Conservation (phyloP, 2,888 invertebrate genomes). For the Latrodectus elegans region DNA sequence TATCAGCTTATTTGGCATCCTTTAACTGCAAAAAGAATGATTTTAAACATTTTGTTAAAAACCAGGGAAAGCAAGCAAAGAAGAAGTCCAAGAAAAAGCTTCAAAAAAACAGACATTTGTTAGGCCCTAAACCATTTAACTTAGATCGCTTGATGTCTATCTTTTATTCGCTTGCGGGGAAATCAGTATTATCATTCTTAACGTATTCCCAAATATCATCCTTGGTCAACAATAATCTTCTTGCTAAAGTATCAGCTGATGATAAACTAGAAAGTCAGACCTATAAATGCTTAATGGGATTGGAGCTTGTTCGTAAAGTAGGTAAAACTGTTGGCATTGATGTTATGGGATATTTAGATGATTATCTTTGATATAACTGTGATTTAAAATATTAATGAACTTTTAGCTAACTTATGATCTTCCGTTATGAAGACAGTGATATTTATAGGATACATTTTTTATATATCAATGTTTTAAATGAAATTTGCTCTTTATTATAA, state of each 20-base stretch:
- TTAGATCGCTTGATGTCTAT: constrained; percentile 89
- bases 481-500: too few species aligned
- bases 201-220: constrained; percentile 53
- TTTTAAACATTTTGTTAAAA: constrained; percentile 77
- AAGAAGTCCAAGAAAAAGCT: constrained; percentile 77
- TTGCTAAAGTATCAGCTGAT: constrained; percentile 43
- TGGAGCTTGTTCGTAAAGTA: constrained; percentile 47
- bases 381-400: too few species aligned
- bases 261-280: constrained; percentile 58
- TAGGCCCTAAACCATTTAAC: constrained; percentile 89
- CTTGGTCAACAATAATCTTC: constrained; percentile 33
- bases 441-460: too few species aligned
- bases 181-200: constrained; percentile 46
- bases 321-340: constrained; percentile 55
- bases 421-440: too few species aligned
- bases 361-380: constrained; percentile 30
- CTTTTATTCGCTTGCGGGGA: constrained; percentile 87
- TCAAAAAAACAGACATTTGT: constrained; percentile 77
- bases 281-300: constrained; percentile 51
- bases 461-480: too few species aligned
- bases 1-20: constrained; percentile 93
- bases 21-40: constrained; percentile 93
- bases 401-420: too few species aligned
- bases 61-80: constrained; percentile 81
- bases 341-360: constrained; percentile 64